Evolutionary conservation across 2,113 vertebrate species (phyloP), one percentile per base, ranked within the genome.

Genomic region (Loxodonta africana): DNA sequence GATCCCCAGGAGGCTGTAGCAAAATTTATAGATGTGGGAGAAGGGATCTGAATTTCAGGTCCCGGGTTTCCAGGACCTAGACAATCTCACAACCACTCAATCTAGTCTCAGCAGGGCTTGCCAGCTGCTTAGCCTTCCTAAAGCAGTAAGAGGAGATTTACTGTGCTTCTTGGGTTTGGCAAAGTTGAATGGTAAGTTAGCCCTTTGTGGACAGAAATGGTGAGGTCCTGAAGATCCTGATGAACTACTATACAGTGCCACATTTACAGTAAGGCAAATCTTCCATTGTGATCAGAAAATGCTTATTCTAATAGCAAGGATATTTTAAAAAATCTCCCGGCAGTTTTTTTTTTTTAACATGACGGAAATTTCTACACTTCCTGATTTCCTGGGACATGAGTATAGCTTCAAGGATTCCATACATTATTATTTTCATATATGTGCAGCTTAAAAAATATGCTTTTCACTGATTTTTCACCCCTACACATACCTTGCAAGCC

Each of bases 41-140:
- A 17, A 78, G 28, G n/a, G 14, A 4, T 57, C 8, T 5, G 1
- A 62, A 0, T n/a, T 89, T 57, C 41, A 69, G 74, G 12, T 80
- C 8, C 7, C 28, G 4, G 23, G 69, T 53, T 41, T 86, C 44
- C 4, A 67, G 23, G 6, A 18, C 15, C 44, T 4, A 8, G 60
- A 53, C 37, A 65, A 77, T 28, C 21, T 21, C 46, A 76, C 44
- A 83, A 15, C 9, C 15, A 37, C 1, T 41, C 26, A 82, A 20
- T 0, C 20, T 0, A 6, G 33, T 15, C 81, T 65, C 30, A 1
- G 0, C 1, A 2, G 48, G 17, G 41, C 44, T 44, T 63, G 25
- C 33, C 69, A 15, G 76, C 14, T 57, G 6, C 12, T 8, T 71
- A 25, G 9, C 18, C 80, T 73, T 30, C 41, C 83, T 60, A 8